These are phyloP conservation scores for Subacronicta megacephala DNA, from an alignment of 2,888 invertebrate species.

Conservation along the genomic window DNA sequence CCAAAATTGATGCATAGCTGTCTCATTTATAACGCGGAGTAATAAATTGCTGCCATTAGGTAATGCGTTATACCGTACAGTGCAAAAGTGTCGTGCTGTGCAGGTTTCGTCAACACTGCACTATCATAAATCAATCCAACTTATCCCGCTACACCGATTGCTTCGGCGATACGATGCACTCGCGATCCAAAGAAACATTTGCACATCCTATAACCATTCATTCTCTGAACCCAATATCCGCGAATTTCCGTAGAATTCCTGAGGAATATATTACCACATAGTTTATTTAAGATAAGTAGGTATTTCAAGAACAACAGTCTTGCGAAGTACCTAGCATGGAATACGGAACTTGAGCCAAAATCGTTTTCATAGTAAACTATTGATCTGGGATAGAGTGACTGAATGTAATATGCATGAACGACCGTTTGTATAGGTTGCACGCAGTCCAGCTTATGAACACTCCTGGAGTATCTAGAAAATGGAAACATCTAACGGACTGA, in stretches of 20 bases:
- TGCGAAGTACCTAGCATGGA: constrained; percentile 12
- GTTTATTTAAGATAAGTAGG: constrained; percentile 22
- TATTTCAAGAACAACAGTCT: constrained; percentile 20
- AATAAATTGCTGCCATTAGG: constrained; percentile 47
- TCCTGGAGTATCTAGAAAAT: constrained; percentile 3
- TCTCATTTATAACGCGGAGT: constrained; percentile 31
- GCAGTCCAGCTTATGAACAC: constrained; percentile 5
- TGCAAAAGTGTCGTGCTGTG: constrained; percentile 29
- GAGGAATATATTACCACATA: constrained; percentile 20
- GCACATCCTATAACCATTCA: constrained; percentile 8
- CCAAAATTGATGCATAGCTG: constrained; percentile 30
- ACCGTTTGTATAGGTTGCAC: constrained; percentile 21
- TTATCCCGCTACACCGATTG: constrained; percentile 34
- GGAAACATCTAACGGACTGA: neutral
- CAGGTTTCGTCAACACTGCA: constrained; percentile 36
- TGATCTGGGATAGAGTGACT: constrained; percentile 34
- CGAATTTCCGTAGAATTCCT: constrained; percentile 26
- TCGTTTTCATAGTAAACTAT: constrained; percentile 32
- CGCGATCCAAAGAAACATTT: constrained; percentile 11
- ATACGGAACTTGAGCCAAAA: constrained; percentile 27
- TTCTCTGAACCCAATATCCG: constrained; percentile 23
- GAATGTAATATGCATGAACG: constrained; percentile 40
- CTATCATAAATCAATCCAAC: constrained; percentile 50
- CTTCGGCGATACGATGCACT: constrained; percentile 15
- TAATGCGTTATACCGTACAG: constrained; percentile 26